Percentiles rank a stretch among this genome's conserved stretches.
phyloP scores from a whole-genome alignment of 2,113 vertebrate genomes.

The Phyllopteryx taeniolatus region DNA sequence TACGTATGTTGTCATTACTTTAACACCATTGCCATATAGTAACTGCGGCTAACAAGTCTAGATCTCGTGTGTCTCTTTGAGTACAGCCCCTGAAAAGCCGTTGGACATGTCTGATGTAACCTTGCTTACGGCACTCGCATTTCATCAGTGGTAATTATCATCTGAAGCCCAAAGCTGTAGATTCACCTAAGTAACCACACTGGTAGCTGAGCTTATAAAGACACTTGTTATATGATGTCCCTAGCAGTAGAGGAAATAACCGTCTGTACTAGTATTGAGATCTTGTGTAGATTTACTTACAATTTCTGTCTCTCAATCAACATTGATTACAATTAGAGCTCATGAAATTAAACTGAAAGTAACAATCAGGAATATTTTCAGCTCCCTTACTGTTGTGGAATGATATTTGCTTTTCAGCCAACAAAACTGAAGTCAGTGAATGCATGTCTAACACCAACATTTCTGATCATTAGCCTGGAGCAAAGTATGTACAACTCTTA shows the following conservation, averaged over 20 bases:
- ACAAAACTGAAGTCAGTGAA: neutral
- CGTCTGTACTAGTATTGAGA: neutral
- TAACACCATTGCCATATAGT: neutral
- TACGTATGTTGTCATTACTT: neutral
- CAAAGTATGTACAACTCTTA: neutral
- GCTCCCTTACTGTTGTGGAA: neutral
- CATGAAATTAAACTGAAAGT: neutral
- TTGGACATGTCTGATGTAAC: constrained; percentile 1
- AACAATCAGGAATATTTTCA: neutral
- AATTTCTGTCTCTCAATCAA: too few species aligned
- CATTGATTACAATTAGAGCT: too few species aligned
- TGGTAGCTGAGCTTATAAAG: neutral
- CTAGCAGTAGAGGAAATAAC: neutral
- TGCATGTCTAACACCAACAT: neutral
- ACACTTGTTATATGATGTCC: neutral
- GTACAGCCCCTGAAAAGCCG: neutral
- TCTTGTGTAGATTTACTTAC: neutral
- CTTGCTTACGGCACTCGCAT: constrained; percentile 1
- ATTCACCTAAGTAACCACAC: neutral
- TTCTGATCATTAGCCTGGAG: neutral
- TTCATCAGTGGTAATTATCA: constrained; percentile 1
- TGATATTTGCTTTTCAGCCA: neutral
- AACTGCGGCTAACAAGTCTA: neutral
- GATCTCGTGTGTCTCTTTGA: neutral
- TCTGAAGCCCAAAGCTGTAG: neutral